A percentile compares a stretch with the other conserved stretches of the same genome.
Conservation (phyloP, 2,113 vertebrate genomes). For the Cebidichthys violaceus region DNA sequence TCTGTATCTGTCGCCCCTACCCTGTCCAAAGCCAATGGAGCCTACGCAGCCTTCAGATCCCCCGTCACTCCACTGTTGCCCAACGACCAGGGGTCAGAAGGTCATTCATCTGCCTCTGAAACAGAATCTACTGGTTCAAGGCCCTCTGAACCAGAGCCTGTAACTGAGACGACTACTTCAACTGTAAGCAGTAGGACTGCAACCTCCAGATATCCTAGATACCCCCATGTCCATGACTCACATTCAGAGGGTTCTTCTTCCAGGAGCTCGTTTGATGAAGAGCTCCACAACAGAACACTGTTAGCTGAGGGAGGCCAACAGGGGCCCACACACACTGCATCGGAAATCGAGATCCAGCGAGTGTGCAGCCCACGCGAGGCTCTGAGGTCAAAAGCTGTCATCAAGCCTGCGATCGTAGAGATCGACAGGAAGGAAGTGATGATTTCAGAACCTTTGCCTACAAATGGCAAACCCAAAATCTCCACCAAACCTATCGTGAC, state of each 20-base stretch:
- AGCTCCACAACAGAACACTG: constrained; percentile 76
- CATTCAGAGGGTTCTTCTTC: constrained; percentile 81
- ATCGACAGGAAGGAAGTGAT: constrained; percentile 95
- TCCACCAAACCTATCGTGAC: constrained; percentile 81
- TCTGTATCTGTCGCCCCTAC: constrained; percentile 56
- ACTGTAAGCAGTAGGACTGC: constrained; percentile 66
- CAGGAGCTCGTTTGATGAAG: constrained; percentile 85
- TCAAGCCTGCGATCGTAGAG: constrained; percentile 95
- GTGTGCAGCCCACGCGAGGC: constrained; percentile 93
- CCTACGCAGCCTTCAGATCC: constrained; percentile 77
- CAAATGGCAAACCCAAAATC: constrained; percentile 87
- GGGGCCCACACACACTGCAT: constrained; percentile 58
- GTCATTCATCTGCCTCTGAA: constrained; percentile 84
- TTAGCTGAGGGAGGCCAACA: constrained; percentile 68
- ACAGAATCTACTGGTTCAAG: constrained; percentile 83
- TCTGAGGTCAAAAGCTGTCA: constrained; percentile 90
- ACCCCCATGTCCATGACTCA: constrained; percentile 73
- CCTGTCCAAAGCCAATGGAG: constrained; percentile 83
- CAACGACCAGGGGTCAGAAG: constrained; percentile 80
- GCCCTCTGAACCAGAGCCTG: constrained; percentile 79
- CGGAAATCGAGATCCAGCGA: constrained; percentile 85
- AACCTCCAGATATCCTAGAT: constrained; percentile 70
- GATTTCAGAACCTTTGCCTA: constrained; percentile 88
- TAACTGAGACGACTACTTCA: constrained; percentile 54
- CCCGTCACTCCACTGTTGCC: constrained; percentile 69